Base-by-base conservation (phyloP, 1,140 invertebrate genomes). In the Zaprionus ornatus region DNA sequence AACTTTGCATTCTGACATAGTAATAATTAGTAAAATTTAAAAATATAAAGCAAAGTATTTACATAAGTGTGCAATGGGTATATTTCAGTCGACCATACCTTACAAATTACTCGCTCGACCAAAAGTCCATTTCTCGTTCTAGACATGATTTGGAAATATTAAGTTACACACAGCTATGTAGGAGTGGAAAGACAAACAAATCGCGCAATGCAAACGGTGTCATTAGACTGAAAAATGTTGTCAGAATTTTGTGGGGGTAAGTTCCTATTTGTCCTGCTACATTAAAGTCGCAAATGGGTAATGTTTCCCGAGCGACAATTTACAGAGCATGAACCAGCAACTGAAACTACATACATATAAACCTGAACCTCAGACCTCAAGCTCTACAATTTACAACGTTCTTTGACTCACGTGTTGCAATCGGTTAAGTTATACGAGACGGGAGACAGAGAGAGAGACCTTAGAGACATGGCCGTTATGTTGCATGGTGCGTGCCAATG, bases 221-320 rank as follows among this genome's bases (percentile, higher is more conserved):
- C 81, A 75, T 74, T 71, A 67, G 23, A 79, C 56, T 62, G 15
- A 15, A 23, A 13, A 27, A 4, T n/a, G 13, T 45, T 15, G 15
- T 45, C 23, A 17, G 56, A 40, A 48, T n/a, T 64, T n/a, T 2
- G 4, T 37, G 15, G 29, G 23, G 48, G 7, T 61, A 32, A 10
- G n/a, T 56, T 40, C 50, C 7, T 40, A 29, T 57, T 55, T 61
- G 23, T 29, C 56, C 55, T 40, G 48, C 19, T 75, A 42, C 55
- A 80, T 67, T 82, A 64, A 82, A 82, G 72, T 77, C 23, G 42
- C 42, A 62, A 52, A 62, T 52, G 52, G 57, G 66, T 40, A 64
- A 54, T 40, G 55, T 57, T 72, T 79, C 42, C 70, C 61, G 57
- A 62, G 27, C 67, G 77, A 62, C 67, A 64, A 54, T 72, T 71